Evolutionary conservation across 2,113 vertebrate genomes (phyloP), one percentile per base, ranked within the genome.

Genomic region (Dicaeum eximium): DNA sequence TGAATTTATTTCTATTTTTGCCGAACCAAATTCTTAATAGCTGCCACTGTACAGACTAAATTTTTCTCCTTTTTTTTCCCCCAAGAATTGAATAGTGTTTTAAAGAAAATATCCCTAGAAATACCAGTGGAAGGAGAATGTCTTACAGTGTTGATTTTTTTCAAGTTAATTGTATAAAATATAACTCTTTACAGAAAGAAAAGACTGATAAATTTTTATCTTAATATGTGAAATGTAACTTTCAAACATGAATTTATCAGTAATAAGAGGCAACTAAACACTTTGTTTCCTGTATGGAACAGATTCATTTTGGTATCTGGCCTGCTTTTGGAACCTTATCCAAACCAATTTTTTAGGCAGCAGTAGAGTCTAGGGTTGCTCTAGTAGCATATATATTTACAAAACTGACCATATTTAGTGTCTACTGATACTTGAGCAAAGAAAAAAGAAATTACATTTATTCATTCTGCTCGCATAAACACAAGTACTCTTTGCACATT

Each of bases 51-150:
- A 15, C 23, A 56, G 64, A 51, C 20, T 28, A 5, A 42, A 6
- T 40, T 72, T 79, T 66, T 47, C n/a, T 66, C 25, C 2, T 27
- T 38, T 54, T 27, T 15, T 9, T 3, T 0, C 1, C 9, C 7
- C 15, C 13, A 30, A 22, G 6, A 58, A 62, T 3, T 56, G 21
- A 86, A 27, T 31, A 23, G 6, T 42, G 15, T 71, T 74, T 78
- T 64, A 86, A 82, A 60, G 44, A 44, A 82, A 69, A 56, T 56
- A 65, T 33, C 33, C 14, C 7, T 23, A 60, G n/a, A 72, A 77
- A 30, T 83, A 83, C 10, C 1, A 5, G 38, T 10, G 28, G 11
- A 83, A 42, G n/a, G 38, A 80, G 23, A 77, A 35, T 71, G 11
- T 54, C 13, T 57, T 86, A 47, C 4, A 5, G 23, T 57, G 15